Conservation (phyloP, 2,113 vertebrate species). For the Poeciliopsis prolifica region DNA sequence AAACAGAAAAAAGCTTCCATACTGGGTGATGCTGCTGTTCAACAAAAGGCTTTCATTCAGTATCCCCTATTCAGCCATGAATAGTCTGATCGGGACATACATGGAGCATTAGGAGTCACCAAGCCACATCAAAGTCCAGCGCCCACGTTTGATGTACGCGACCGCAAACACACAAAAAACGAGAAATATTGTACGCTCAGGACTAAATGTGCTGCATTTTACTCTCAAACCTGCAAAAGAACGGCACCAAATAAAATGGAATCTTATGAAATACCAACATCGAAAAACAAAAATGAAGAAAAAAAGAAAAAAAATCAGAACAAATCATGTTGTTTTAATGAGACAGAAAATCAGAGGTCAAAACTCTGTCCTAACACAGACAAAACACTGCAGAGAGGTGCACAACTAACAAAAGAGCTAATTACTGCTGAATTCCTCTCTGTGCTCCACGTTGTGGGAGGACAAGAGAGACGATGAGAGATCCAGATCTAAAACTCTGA, state of each 20-base stretch:
- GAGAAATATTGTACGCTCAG: not conserved
- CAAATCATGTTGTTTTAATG: not conserved
- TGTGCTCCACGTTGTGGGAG: slow-evolving; percentile 40
- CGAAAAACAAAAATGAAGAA: not conserved
- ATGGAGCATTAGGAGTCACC: slow-evolving; percentile 50
- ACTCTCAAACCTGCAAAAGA: not conserved
- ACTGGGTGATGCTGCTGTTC: slow-evolving; percentile 11
- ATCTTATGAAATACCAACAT: slow-evolving; percentile 6
- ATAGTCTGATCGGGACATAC: slow-evolving; percentile 60
- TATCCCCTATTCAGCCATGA: slow-evolving; percentile 43
- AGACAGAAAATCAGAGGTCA: slow-evolving; percentile 21
- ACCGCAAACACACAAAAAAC: slow-evolving; percentile 14
- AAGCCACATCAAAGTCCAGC: slow-evolving; percentile 58
- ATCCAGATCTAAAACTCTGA: not conserved
- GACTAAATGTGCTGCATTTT: not conserved
- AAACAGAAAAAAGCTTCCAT: not conserved
- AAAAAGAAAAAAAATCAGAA: not conserved
- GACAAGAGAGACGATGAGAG: not conserved
- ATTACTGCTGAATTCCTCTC: slow-evolving; percentile 41
- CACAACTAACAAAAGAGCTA: slow-evolving; percentile 32
- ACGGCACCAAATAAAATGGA: not conserved
- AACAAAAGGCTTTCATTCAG: slow-evolving; percentile 40
- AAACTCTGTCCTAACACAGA: slow-evolving; percentile 20
- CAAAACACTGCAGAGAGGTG: slow-evolving; percentile 43
- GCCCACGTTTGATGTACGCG: slow-evolving; percentile 64